Percentiles rank a stretch among this genome's conserved stretches.
These are phyloP conservation scores for Drosophila mimetica DNA, from an alignment of 2,888 invertebrate species.

Conservation along the genomic window DNA sequence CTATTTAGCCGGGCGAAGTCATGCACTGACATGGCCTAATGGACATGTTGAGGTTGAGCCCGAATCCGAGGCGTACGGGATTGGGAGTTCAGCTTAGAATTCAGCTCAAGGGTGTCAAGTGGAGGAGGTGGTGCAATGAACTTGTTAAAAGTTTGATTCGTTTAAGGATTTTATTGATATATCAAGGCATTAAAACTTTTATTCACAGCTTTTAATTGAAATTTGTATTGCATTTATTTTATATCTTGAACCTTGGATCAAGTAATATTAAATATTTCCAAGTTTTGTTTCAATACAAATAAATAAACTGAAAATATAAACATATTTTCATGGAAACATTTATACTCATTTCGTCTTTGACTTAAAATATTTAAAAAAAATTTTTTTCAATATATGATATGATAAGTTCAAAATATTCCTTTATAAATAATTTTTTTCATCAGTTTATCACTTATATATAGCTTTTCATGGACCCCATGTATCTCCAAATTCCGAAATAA, in stretches of 20 bases:
- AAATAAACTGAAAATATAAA: background rate
- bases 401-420: too few relatives aligned
- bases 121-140: slow-evolving; percentile 13
- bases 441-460: too few relatives aligned
- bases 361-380: too few relatives aligned
- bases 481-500: too few relatives aligned
- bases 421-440: too few relatives aligned
- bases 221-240: slow-evolving; percentile 1
- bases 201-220: slow-evolving; percentile 7
- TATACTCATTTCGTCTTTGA: too few relatives aligned
- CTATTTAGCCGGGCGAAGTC: slow-evolving; percentile 65
- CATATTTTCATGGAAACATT: too few relatives aligned
- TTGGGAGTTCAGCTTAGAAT: slow-evolving; percentile 21
- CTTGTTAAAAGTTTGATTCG: slow-evolving; percentile 14
- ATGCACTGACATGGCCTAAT: slow-evolving; percentile 69
- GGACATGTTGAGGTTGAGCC: slow-evolving; percentile 55
- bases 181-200: slow-evolving; percentile 19
- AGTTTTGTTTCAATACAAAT: background rate
- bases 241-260: background rate
- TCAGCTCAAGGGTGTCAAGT: slow-evolving; percentile 42
- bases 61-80: slow-evolving; percentile 11
- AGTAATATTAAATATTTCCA: too few relatives aligned
- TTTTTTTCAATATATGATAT: too few relatives aligned
- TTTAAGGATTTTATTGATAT: slow-evolving; percentile 17
- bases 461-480: too few relatives aligned